These are phyloP conservation scores for Epistrophe eligans DNA, from an alignment of 2,888 invertebrate species.

Conservation along the genomic window DNA sequence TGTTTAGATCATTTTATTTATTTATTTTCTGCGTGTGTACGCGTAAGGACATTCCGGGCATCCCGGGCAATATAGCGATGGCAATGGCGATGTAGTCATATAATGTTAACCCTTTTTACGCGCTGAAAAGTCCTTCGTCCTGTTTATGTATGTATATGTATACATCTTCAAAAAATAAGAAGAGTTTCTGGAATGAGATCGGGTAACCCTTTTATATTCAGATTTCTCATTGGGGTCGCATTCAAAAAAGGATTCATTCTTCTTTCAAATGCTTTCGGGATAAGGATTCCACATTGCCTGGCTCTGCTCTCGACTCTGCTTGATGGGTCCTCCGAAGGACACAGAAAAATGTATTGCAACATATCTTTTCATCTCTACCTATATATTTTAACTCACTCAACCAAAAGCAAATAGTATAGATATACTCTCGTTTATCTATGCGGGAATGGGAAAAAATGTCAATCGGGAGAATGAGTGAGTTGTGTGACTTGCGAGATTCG, in stretches of 20 bases:
- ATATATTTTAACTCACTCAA: slow-evolving; percentile 69
- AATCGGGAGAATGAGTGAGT: slow-evolving; percentile 42
- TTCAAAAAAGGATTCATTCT: slow-evolving; percentile 40
- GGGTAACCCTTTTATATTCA: slow-evolving; percentile 64
- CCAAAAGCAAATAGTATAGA: slow-evolving; percentile 55
- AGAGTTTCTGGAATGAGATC: neutral
- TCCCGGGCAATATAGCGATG: slow-evolving; percentile 36
- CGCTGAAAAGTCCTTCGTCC: slow-evolving; percentile 39
- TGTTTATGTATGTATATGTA: neutral
- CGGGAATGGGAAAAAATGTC: slow-evolving; percentile 33
- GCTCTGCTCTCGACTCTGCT: too few relatives aligned
- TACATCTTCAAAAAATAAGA: neutral
- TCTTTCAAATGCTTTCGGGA: slow-evolving; percentile 29
- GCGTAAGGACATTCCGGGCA: slow-evolving; percentile 60
- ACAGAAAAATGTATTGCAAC: slow-evolving; percentile 68
- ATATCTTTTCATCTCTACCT: slow-evolving; percentile 56
- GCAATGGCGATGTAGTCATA: slow-evolving; percentile 52
- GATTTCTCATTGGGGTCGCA: slow-evolving; percentile 58
- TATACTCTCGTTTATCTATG: neutral
- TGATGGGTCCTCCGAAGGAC: slow-evolving; percentile 27
- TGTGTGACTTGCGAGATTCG: neutral
- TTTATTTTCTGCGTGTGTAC: slow-evolving; percentile 60
- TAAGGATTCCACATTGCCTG: slow-evolving; percentile 37
- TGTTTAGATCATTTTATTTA: slow-evolving; percentile 71
- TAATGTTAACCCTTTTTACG: slow-evolving; percentile 65